A percentile compares a stretch with the other conserved stretches of the same genome.
Evolutionary conservation across 2,113 vertebrate genomes (phyloP).

Genomic region (Heterotilapia buettikoferi): DNA sequence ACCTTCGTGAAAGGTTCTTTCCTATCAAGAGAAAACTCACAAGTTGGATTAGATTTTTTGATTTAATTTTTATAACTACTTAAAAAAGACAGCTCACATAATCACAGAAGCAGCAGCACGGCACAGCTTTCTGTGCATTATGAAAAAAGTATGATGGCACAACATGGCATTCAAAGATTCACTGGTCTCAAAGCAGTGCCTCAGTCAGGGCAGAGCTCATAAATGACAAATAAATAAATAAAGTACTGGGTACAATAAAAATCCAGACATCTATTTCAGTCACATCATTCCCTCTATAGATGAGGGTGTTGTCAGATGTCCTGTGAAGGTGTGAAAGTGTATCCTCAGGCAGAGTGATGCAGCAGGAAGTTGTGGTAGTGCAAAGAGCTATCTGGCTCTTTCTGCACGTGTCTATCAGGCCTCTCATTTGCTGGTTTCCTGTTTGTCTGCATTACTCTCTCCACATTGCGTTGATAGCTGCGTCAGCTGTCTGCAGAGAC

Average conservation of each 20-base stretch:
- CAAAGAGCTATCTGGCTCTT: constrained; percentile 1
- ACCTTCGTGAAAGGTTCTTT: neutral
- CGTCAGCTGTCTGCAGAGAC: neutral
- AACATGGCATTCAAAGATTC: neutral
- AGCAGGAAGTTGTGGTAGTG: constrained; percentile 14
- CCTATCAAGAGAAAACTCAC: neutral
- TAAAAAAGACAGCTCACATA: neutral
- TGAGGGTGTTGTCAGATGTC: constrained; percentile 45
- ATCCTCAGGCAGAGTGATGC: constrained; percentile 32
- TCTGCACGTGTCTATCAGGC: neutral
- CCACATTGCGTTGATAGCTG: neutral
- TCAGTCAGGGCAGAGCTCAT: neutral
- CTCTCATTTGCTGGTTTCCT: neutral
- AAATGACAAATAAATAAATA: neutral
- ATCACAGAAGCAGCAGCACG: neutral
- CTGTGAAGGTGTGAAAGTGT: constrained; percentile 45
- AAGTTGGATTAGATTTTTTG: neutral
- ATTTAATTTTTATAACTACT: neutral
- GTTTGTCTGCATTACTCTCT: constrained; percentile 2
- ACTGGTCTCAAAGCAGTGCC: neutral
- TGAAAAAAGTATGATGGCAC: neutral
- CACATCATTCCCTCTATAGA: neutral
- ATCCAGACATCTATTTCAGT: constrained; percentile 24
- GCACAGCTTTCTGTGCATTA: neutral
- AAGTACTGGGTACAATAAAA: neutral